Evolutionary conservation across 1,140 invertebrate species (phyloP).

Genomic region (Eupeodes corollae): DNA sequence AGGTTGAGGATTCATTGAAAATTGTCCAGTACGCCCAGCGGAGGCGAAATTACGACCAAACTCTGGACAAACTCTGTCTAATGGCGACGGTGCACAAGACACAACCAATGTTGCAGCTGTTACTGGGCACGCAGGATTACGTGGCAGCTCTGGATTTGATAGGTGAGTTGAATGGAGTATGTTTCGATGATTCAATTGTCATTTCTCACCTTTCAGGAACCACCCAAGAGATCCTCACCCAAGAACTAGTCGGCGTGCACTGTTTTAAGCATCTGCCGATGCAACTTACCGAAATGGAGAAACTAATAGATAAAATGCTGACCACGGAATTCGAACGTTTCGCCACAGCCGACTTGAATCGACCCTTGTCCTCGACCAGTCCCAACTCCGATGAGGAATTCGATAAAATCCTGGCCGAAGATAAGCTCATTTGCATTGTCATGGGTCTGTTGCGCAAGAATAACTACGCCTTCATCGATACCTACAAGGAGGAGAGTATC

Average conservation of each 20-base stretch:
- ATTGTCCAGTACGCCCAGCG: slow-evolving; percentile 57
- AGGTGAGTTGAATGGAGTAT: slow-evolving; percentile 31
- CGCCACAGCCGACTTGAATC: slow-evolving; percentile 81
- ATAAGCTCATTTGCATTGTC: slow-evolving; percentile 77
- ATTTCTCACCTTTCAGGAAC: slow-evolving; percentile 39
- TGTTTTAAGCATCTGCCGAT: slow-evolving; percentile 91
- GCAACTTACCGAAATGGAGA: slow-evolving; percentile 93
- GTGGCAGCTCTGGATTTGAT: slow-evolving; percentile 95
- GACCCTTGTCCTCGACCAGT: slow-evolving; percentile 51
- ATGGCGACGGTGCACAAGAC: slow-evolving; percentile 96
- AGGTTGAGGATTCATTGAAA: slow-evolving; percentile 70
- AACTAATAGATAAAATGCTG: slow-evolving; percentile 93
- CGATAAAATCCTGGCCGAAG: slow-evolving; percentile 53
- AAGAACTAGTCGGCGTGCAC: slow-evolving; percentile 81
- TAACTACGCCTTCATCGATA: slow-evolving; percentile 78
- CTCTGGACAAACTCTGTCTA: slow-evolving; percentile 70
- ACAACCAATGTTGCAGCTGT: slow-evolving; percentile 89
- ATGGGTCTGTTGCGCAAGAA: slow-evolving; percentile 78
- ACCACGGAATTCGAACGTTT: slow-evolving; percentile 89
- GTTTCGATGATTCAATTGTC: background rate
- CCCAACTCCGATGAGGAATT: slow-evolving; percentile 41
- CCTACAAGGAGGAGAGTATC: slow-evolving; percentile 79
- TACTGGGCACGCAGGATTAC: slow-evolving; percentile 93
- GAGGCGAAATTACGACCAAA: slow-evolving; percentile 48
- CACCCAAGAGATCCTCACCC: slow-evolving; percentile 85